Evolutionary conservation across 2,888 invertebrate species (phyloP).

Genomic region (Stenodera caucasica): DNA sequence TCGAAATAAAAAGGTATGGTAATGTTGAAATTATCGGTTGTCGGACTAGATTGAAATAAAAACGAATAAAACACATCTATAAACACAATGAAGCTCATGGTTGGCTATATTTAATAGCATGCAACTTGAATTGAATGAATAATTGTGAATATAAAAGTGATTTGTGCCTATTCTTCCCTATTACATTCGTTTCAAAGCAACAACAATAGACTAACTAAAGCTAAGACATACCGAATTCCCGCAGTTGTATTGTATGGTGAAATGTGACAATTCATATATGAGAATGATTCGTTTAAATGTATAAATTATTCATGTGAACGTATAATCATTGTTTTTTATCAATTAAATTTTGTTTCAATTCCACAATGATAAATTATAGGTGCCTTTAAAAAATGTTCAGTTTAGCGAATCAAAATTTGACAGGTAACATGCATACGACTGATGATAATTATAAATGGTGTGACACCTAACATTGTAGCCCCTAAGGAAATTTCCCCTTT

Average conservation of each 20-base stretch:
- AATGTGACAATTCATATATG: slow-evolving; percentile 28
- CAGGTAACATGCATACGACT: not conserved
- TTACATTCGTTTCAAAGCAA: slow-evolving; percentile 19
- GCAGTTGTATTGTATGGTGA: slow-evolving; percentile 24
- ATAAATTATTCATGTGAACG: slow-evolving; percentile 32
- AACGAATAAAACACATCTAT: not conserved
- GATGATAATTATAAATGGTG: slow-evolving; percentile 20
- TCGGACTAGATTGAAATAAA: not conserved
- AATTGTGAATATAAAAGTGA: slow-evolving; percentile 29
- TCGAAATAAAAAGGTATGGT: not conserved
- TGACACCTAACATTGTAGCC: slow-evolving; percentile 14
- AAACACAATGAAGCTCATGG: not conserved
- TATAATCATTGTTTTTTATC: slow-evolving; percentile 19
- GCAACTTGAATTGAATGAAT: slow-evolving; percentile 28
- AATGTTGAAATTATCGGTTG: not conserved
- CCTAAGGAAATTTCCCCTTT: slow-evolving; percentile 19
- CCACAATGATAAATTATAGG: not conserved
- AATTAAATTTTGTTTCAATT: not conserved
- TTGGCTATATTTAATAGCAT: slow-evolving; percentile 24
- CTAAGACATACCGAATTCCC: slow-evolving; percentile 26
- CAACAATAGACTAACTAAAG: slow-evolving; percentile 17
- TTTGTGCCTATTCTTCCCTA: slow-evolving; percentile 26
- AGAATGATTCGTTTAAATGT: slow-evolving; percentile 20
- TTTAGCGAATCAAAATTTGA: not conserved
- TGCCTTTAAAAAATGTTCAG: not conserved